phyloP scores from a whole-genome alignment of 1,140 invertebrate species.

The Matsumurasca onukii region DNA sequence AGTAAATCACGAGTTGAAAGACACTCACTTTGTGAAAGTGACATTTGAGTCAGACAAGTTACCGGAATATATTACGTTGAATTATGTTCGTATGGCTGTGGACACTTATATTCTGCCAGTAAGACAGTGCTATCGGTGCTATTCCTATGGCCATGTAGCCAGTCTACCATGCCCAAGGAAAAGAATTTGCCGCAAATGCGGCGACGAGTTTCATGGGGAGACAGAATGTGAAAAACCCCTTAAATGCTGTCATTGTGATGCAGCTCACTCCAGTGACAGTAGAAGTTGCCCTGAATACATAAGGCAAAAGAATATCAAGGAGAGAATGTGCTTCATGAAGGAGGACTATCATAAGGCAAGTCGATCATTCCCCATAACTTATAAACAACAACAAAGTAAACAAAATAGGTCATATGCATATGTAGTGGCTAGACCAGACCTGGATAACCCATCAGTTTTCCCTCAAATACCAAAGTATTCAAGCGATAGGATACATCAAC shows the following conservation, averaged over 20 bases:
- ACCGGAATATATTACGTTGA: not conserved
- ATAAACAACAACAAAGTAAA: not conserved
- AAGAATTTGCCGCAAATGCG: not conserved
- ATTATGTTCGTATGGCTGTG: not conserved
- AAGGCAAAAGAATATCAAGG: not conserved
- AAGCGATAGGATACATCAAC: not conserved
- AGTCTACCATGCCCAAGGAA: not conserved
- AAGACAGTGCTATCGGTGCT: slow-evolving; percentile 7
- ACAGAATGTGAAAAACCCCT: not conserved
- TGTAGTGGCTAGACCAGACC: not conserved
- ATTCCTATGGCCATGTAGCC: slow-evolving; percentile 11
- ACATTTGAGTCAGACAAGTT: slow-evolving; percentile 13
- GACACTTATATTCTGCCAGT: not conserved
- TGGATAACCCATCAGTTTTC: not conserved
- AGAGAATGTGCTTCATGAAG: not conserved
- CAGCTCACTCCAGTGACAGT: not conserved
- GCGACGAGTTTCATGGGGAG: not conserved
- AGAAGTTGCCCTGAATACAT: not conserved
- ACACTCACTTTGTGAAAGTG: not conserved
- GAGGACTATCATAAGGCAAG: not conserved
- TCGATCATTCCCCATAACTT: not conserved
- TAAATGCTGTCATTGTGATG: not conserved
- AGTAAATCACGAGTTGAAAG: not conserved
- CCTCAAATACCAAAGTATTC: not conserved
- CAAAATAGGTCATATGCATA: not conserved